Evolutionary conservation across 2,888 invertebrate genomes (phyloP).

Genomic region (Pimpla rufipes): DNA sequence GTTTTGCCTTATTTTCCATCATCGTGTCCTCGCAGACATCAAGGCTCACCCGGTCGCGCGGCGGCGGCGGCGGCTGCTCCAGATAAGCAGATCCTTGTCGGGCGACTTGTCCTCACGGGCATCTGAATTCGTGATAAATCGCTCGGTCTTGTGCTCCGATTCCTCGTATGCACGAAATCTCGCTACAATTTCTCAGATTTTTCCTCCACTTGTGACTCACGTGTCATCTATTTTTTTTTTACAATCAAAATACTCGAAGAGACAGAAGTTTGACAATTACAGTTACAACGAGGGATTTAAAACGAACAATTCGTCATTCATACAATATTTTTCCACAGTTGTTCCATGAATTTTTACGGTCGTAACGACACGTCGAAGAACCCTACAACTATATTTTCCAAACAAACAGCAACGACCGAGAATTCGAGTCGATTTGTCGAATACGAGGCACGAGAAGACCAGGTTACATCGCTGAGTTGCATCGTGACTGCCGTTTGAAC

Average conservation of each 20-base stretch:
- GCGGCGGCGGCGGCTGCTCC: conserved; percentile 12
- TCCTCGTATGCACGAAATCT: not conserved
- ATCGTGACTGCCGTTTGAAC: not conserved
- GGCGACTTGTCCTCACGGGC: not conserved
- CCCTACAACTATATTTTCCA: too few species aligned
- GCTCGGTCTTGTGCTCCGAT: not conserved
- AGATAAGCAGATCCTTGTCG: conserved; percentile 31
- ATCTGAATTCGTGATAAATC: conserved; percentile 8
- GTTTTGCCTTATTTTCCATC: conserved; percentile 44
- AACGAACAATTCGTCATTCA: too few species aligned
- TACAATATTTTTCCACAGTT: too few species aligned
- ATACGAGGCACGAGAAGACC: not conserved
- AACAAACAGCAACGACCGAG: too few species aligned
- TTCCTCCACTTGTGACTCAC: not conserved
- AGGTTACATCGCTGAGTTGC: too few species aligned
- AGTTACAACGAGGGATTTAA: too few species aligned
- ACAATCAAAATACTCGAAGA: too few species aligned
- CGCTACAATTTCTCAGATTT: not conserved
- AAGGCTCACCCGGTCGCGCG: conserved; percentile 11
- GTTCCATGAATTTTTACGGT: too few species aligned
- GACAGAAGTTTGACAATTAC: too few species aligned
- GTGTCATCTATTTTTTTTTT: too few species aligned
- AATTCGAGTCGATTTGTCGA: too few species aligned
- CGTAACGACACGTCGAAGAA: too few species aligned
- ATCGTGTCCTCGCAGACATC: conserved; percentile 14